Evolutionary conservation across 2,888 invertebrate species (phyloP), one percentile per base, ranked within the genome.

Genomic region (Catocala fraxini): DNA sequence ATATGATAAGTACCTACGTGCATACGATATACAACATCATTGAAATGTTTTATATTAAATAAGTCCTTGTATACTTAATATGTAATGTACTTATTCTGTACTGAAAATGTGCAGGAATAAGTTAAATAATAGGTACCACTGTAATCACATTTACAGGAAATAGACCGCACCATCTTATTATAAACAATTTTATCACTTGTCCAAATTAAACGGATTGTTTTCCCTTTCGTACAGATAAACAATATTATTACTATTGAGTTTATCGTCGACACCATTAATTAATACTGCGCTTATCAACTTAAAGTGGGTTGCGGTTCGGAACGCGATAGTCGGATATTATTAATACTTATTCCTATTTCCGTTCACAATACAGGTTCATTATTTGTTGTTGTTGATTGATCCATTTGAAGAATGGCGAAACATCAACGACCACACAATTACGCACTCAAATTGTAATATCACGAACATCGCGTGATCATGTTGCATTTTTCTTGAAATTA

Each of bases 241-340:
- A 79, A 77, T 80, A 79, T 80, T 79, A 82, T 81, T 83, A 46
- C 65, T 66, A 61, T 77, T 77, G 68, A 71, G 72, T 76, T 90
- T 91, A 92, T 91, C 89, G 68, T 68, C 81, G 87, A 80, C 87
- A 88, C 84, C 85, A 89, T 91, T 92, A 87, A 90, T 90, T 90
- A 88, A 88, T 82, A 83, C 81, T 82, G 73, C 67, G 74, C 75
- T 90, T 91, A 91, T 91, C 91, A 80, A 71, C 48, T 66, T 65
- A 71, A 85, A 83, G 77, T 86, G 76, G 86, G 85, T 84, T 86
- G 79, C 73, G 70, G 77, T 73, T 73, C 56, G 77, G 62, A 57
- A 59, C 65, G 62, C 65, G 70, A 75, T 73, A 73, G 70, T 72
- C 42, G 33, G 63, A 65, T 74, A 68, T 58, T 73, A 70, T 72